These are phyloP conservation scores for Rhagologus leucostigma DNA, from an alignment of 2,113 vertebrate species.

Conservation along the genomic window DNA sequence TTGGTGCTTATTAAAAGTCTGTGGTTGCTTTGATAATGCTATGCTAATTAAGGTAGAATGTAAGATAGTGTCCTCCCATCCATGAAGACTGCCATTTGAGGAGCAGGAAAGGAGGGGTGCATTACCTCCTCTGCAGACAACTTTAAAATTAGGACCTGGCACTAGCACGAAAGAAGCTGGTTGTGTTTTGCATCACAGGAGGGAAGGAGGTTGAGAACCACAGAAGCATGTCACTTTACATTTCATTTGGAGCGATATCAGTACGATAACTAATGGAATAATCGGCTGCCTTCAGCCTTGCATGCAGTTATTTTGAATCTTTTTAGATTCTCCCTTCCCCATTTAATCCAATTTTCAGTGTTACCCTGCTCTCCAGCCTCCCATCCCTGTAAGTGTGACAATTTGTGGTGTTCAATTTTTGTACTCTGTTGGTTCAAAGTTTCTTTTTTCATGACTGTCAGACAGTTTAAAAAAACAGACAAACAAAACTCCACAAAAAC, in stretches of 20 bases:
- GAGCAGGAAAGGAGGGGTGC: neutral
- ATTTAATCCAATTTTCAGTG: neutral
- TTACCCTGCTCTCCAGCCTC: neutral
- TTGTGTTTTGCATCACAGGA: neutral
- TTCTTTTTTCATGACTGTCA: neutral
- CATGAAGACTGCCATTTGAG: neutral
- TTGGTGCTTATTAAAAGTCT: neutral
- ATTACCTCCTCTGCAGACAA: neutral
- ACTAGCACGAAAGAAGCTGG: neutral
- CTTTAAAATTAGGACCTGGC: neutral
- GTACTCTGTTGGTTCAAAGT: neutral
- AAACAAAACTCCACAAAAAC: neutral
- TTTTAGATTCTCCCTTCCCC: neutral
- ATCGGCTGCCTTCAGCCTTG: neutral
- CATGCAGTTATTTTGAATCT: neutral
- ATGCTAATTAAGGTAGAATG: neutral
- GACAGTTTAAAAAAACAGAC: neutral
- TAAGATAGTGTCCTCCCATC: neutral
- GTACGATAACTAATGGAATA: neutral
- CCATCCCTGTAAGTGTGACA: neutral
- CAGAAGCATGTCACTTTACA: neutral
- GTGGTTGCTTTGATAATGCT: neutral
- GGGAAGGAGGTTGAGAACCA: neutral
- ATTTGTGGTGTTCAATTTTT: neutral
- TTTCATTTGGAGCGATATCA: neutral